A percentile compares a stretch with the other conserved stretches of the same genome.
Conservation (phyloP, 1,140 invertebrate genomes). For the Atta texana region DNA sequence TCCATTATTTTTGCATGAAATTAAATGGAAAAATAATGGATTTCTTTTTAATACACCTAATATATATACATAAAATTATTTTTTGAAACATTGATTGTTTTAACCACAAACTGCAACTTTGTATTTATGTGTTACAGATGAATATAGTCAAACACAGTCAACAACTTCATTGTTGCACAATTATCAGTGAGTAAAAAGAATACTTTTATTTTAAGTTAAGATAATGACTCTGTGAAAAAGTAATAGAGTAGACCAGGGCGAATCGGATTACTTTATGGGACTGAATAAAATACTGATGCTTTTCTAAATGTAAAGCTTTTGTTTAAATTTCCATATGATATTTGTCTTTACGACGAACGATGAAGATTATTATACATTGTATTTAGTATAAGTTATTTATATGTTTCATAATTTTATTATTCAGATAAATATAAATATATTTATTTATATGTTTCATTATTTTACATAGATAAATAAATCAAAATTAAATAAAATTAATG, state of each 20-base stretch:
- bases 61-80: background rate
- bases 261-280: background rate
- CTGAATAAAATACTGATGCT: background rate
- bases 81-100: background rate
- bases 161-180: background rate
- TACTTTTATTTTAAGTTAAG: background rate
- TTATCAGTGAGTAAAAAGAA: background rate
- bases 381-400: background rate
- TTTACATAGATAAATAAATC: background rate
- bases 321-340: background rate
- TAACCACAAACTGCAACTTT: background rate
- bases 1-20: no score
- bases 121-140: conserved; percentile 4
- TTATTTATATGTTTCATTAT: background rate
- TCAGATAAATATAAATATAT: no score
- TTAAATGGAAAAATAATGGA: no score
- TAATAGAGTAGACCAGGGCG: background rate
- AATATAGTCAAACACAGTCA: background rate
- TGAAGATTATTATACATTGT: background rate
- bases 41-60: no score
- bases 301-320: background rate
- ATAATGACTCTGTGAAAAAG: background rate
- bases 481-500: background rate
- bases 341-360: background rate
- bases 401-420: background rate